Evolutionary conservation across 37 sponge, comb jelly and placozoan genomes (phyloP), one percentile per base, ranked within the genome.

Genomic region (Haliclona indistincta): DNA sequence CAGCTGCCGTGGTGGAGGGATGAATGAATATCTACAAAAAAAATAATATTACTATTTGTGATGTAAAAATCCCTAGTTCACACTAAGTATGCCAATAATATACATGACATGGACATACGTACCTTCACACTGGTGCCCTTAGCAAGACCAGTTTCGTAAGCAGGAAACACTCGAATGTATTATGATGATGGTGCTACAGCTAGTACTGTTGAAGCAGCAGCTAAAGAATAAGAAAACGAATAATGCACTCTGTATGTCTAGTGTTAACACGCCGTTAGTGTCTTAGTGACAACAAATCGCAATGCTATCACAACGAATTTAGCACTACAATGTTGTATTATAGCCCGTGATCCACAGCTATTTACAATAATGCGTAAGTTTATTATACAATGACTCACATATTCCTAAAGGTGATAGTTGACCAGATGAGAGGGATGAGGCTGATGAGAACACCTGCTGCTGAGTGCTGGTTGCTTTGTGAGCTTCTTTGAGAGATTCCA

Each of bases 101-200:
- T 61, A 28, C 20, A 64, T 25, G 54, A 74, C 43, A 69, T 39
- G 34, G 49, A 69, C 35, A 51, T 52, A 70, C 73, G 54, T 44
- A 90, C 86, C 81, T 94, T 95, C 47, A 95, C 95, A 54, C 81
- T 91, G 20, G 91, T 87, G 6, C 91, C 91, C 20, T 51, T 68
- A 0, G 78, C 71, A 2, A 95, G 82, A 10, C 88, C 90, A 52
- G 91, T 89, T 22, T 76, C 56, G 49, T 95, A 90, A 17, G 72
- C 64, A 1, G 91, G 91, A 63, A 77, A 78, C 1, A 95, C 87
- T 8, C 70, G 53, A 2, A 80, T 74, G 41, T 86, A 58, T 0
- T 66, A 69, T 0, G 54, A 51, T 17, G 38, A 38, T 47, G 53
- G 53, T 19, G 19, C 54, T 13, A 44, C 42, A 1, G 76, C 38